Evolutionary conservation across 1,140 invertebrate genomes (phyloP).

Genomic region (Drosophila pallidifrons): DNA sequence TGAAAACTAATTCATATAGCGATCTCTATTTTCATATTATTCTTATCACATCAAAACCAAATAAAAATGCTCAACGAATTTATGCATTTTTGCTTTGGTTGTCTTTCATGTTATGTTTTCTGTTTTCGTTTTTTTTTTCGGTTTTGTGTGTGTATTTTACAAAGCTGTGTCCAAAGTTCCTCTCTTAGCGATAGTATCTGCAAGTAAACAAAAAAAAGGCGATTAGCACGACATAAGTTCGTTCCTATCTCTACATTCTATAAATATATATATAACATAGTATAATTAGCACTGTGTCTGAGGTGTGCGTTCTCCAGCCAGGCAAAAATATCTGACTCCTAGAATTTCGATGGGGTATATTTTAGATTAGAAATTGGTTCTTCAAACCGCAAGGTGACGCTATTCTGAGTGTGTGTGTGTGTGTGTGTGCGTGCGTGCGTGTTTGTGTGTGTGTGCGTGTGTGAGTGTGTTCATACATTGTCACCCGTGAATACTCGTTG

Average conservation of each 20-base stretch:
- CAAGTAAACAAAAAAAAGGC: constrained; percentile 52
- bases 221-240: constrained; percentile 31
- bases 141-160: background rate
- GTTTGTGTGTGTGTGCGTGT: background rate
- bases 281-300: constrained; percentile 44
- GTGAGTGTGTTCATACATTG: background rate
- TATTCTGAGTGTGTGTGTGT: background rate
- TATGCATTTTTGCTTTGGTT: constrained; percentile 7
- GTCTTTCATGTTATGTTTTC: background rate
- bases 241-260: background rate
- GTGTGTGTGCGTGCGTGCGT: background rate
- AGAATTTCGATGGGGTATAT: background rate
- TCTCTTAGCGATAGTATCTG: constrained; percentile 72
- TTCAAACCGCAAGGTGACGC: constrained; percentile 6
- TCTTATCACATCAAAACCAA: constrained; percentile 50
- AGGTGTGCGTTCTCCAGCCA: constrained; percentile 19
- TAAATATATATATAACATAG: background rate
- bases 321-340: constrained; percentile 7
- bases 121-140: background rate
- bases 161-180: constrained; percentile 20
- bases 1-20: constrained; percentile 45
- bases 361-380: background rate
- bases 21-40: constrained; percentile 38
- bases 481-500: background rate
- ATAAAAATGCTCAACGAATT: constrained; percentile 38